Percentiles rank a stretch among this genome's conserved stretches.
Conservation (phyloP, 2,888 invertebrate genomes). For the Pediacus dermestoides region DNA sequence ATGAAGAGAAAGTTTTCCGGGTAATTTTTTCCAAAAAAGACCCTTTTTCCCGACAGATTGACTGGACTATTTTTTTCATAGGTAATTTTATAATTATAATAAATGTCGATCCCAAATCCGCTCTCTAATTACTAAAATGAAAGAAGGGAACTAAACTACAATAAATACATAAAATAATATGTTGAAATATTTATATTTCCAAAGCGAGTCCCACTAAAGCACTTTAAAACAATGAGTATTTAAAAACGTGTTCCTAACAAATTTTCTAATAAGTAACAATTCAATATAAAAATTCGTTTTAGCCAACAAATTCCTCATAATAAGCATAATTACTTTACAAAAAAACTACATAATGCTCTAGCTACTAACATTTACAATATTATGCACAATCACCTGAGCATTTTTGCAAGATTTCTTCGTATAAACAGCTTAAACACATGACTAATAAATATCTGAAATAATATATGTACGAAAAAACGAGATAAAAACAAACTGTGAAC, state of each 20-base stretch:
- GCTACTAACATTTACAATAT: constrained; percentile 30
- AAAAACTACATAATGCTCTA: constrained; percentile 15
- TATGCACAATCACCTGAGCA: constrained; percentile 23
- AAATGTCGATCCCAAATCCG: no score
- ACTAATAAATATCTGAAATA: constrained; percentile 11
- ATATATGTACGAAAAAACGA: constrained; percentile 14
- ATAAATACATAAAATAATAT: constrained; percentile 1
- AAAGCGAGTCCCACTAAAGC: constrained; percentile 34
- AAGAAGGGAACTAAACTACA: neutral
- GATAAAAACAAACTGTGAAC: constrained; percentile 7
- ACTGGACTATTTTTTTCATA: constrained; percentile 3
- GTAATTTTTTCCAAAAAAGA: no score
- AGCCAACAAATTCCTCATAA: constrained; percentile 30
- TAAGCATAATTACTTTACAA: constrained; percentile 11
- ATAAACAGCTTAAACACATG: constrained; percentile 4
- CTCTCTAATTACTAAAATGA: no score
- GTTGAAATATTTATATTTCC: constrained; percentile 41
- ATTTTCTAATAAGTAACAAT: constrained; percentile 27
- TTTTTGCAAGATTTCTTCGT: constrained; percentile 17
- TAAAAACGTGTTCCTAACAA: constrained; percentile 32
- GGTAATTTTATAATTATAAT: no score
- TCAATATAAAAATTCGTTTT: constrained; percentile 34
- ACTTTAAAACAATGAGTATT: constrained; percentile 35
- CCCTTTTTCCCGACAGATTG: neutral
- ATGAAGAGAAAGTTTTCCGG: no score